Conservation (phyloP, 2,797 vertebrate genomes). For the Poecilia velifera region DNA sequence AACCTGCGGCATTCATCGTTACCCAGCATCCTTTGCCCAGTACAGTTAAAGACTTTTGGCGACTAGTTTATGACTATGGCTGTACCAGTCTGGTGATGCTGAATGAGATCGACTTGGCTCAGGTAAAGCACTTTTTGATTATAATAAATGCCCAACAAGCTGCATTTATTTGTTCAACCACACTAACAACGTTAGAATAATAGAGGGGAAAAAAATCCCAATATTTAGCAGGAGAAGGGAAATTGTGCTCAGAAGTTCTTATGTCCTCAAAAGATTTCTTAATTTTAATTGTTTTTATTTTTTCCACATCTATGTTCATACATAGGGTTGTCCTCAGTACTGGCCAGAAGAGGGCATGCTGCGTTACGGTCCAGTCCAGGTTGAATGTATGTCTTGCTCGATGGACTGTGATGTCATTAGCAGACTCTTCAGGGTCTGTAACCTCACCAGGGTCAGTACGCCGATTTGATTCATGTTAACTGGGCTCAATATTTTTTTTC, state of each 20-base stretch:
- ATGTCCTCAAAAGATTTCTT: not conserved
- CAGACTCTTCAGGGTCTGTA: conserved; percentile 98
- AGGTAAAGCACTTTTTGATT: conserved; percentile 79
- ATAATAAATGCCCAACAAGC: not conserved
- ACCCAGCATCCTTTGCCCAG: conserved; percentile 98
- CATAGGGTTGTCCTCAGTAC: conserved; percentile 96
- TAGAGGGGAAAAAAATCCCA: not conserved
- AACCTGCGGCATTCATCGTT: conserved; percentile 98
- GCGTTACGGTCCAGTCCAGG: conserved; percentile 95
- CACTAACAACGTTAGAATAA: not conserved
- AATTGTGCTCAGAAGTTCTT: not conserved
- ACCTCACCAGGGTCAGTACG: conserved; percentile 92
- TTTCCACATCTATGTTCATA: not conserved
- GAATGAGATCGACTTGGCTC: conserved; percentile 95
- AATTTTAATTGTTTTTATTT: not conserved
- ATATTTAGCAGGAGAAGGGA: not conserved
- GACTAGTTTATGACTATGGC: conserved; percentile 97
- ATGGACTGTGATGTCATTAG: conserved; percentile 99
- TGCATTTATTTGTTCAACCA: not conserved
- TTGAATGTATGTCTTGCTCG: conserved; percentile 97
- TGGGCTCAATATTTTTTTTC: no score
- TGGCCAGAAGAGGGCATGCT: conserved; percentile 98
- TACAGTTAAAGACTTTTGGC: conserved; percentile 99
- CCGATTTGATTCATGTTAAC: not conserved
- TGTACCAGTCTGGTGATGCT: conserved; percentile 98